Conservation (phyloP, 2,797 vertebrate species). For the Rousettus madagascariensis region DNA sequence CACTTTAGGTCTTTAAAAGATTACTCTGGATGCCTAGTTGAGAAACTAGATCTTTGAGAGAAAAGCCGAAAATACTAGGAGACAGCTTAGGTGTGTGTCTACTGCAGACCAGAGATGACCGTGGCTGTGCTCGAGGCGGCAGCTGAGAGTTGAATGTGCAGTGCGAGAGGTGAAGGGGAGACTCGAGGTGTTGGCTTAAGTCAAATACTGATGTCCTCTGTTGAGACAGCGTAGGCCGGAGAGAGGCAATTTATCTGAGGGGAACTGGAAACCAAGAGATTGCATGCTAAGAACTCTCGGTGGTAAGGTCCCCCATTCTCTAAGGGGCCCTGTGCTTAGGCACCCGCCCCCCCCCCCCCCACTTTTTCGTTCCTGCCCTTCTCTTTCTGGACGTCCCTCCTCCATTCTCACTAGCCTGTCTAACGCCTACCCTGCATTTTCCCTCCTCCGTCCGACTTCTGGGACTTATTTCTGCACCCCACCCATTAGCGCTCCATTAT, state of each 20-base stretch:
- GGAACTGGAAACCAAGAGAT: background rate
- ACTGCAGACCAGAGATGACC: background rate
- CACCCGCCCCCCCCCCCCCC: too few species aligned
- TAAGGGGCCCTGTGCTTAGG: background rate
- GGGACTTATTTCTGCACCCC: too few species aligned
- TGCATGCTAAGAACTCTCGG: rapidly evolving
- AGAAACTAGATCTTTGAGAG: background rate
- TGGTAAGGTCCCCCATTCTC: background rate
- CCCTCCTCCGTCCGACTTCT: background rate
- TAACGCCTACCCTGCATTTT: rapidly evolving
- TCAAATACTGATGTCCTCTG: background rate
- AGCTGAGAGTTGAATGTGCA: background rate
- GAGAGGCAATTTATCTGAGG: background rate
- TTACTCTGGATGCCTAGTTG: background rate
- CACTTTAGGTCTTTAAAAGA: background rate
- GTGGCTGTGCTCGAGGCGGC: background rate
- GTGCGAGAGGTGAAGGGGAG: background rate
- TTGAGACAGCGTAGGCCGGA: background rate
- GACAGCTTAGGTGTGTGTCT: background rate
- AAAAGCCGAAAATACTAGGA: background rate
- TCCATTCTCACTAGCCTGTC: background rate
- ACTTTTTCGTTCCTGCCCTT: too few species aligned
- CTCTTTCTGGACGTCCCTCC: background rate
- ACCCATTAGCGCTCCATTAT: background rate
- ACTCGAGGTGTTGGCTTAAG: background rate